Evolutionary conservation across 1,140 invertebrate genomes (phyloP).

Genomic region (Platorchestia sp.): DNA sequence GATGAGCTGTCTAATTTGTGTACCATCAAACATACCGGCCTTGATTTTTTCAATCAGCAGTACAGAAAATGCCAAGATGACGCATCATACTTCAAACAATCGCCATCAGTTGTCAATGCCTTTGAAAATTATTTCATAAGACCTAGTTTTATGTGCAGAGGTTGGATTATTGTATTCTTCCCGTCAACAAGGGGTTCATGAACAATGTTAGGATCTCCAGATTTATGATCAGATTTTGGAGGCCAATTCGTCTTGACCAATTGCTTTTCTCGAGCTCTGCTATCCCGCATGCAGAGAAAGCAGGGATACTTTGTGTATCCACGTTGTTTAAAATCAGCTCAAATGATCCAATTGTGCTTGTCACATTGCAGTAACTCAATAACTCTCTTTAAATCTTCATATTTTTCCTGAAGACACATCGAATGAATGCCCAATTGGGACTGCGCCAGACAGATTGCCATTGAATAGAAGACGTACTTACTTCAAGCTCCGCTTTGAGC

Average conservation of each 20-base stretch:
- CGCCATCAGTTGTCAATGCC: background rate
- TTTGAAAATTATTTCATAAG: background rate
- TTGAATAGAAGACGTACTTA: too few relatives aligned
- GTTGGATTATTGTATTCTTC: background rate
- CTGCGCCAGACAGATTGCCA: too few relatives aligned
- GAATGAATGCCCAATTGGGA: too few relatives aligned
- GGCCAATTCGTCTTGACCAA: background rate
- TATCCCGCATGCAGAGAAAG: background rate
- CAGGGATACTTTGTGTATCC: background rate
- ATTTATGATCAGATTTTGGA: background rate
- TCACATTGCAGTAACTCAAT: too few relatives aligned
- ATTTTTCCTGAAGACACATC: too few relatives aligned
- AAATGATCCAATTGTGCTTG: too few relatives aligned
- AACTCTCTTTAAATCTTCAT: too few relatives aligned
- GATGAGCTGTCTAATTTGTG: background rate
- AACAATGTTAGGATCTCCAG: background rate
- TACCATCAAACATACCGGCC: background rate
- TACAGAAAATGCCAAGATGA: background rate
- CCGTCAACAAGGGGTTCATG: background rate
- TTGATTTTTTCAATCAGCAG: conserved; percentile 37
- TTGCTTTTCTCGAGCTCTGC: background rate
- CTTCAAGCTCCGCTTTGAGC: too few relatives aligned
- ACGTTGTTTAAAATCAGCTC: background rate
- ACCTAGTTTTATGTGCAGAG: background rate
- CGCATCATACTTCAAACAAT: background rate